phyloP scores from a whole-genome alignment of 37 sponge, comb jelly and placozoan genomes.

The Agelas oroides region DNA sequence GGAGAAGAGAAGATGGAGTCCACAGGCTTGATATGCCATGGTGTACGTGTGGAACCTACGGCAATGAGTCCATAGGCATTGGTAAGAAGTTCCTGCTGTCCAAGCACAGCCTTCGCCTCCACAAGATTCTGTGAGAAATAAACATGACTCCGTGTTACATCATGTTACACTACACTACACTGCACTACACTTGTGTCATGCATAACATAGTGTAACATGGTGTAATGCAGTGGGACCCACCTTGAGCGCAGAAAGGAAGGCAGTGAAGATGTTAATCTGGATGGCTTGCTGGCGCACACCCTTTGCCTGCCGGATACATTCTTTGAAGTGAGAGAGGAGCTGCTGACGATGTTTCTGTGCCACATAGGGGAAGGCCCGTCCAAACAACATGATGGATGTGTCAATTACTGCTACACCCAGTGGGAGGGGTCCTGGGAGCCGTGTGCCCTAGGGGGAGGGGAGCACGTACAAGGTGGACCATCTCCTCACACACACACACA shows the following conservation, averaged over 20 bases:
- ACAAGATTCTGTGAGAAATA: constrained; percentile 47
- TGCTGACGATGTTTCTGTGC: constrained; percentile 90
- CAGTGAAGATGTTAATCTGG: constrained; percentile 95
- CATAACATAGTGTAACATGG: no score
- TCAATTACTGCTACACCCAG: constrained; percentile 97
- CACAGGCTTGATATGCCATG: no score
- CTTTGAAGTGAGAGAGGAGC: constrained; percentile 92
- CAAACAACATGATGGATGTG: constrained; percentile 91
- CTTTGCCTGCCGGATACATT: constrained; percentile 85
- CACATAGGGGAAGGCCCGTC: constrained; percentile 91
- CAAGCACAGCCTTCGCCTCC: constrained; percentile 61
- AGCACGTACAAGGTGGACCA: no score
- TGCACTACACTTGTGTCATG: no score
- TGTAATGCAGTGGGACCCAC: not conserved
- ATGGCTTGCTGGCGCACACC: constrained; percentile 81
- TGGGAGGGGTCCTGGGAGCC: constrained; percentile 87
- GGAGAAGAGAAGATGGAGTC: not conserved
- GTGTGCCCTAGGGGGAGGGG: constrained; percentile 19
- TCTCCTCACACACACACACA: no score
- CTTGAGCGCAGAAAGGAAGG: constrained; percentile 92
- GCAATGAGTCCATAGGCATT: constrained; percentile 71
- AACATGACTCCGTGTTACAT: no score
- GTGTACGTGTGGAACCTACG: no score
- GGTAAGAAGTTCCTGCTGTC: constrained; percentile 64
- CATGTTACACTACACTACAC: no score